Percentiles rank a stretch among this genome's conserved stretches.
These are phyloP conservation scores for Coelopa frigida DNA, from an alignment of 1,140 invertebrate species.

Conservation along the genomic window DNA sequence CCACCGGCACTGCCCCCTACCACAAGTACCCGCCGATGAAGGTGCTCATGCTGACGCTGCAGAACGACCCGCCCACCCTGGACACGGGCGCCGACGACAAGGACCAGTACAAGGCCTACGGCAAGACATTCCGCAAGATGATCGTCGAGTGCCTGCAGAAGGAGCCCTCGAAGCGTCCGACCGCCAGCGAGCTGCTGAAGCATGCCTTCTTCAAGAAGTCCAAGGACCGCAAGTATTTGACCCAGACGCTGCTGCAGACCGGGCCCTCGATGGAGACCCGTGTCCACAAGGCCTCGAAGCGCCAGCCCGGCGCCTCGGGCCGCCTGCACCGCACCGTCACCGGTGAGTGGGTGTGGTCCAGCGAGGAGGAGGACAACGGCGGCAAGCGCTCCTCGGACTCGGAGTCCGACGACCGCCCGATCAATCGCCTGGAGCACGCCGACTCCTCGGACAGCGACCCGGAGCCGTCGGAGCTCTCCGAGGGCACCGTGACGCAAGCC, in stretches of 20 bases:
- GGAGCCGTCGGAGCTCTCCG: constrained; percentile 40
- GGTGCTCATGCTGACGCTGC: constrained; percentile 93
- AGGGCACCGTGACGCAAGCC: constrained; percentile 15
- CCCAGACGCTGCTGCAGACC: constrained; percentile 80
- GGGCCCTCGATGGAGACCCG: constrained; percentile 82
- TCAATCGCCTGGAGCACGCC: constrained; percentile 50
- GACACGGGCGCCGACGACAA: constrained; percentile 93
- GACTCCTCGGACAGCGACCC: constrained; percentile 53
- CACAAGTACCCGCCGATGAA: constrained; percentile 99
- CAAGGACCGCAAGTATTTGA: constrained; percentile 92
- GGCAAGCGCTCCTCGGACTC: constrained; percentile 37
- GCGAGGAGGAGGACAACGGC: constrained; percentile 55
- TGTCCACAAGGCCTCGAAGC: constrained; percentile 78
- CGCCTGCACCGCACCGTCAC: constrained; percentile 87
- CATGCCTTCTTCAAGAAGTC: constrained; percentile 99
- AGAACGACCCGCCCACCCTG: constrained; percentile 95
- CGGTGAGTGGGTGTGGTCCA: constrained; percentile 99
- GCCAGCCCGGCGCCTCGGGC: constrained; percentile 85
- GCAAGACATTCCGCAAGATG: constrained; percentile 95
- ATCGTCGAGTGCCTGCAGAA: constrained; percentile 92
- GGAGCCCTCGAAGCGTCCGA: constrained; percentile 88
- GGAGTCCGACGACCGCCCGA: constrained; percentile 48
- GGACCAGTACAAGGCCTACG: constrained; percentile 96
- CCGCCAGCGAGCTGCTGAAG: constrained; percentile 95
- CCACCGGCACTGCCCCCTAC: constrained; percentile 96